Percentiles rank a stretch among this genome's conserved stretches.
Evolutionary conservation across 2,113 vertebrate genomes (phyloP).

Genomic region (Eolophus roseicapilla): DNA sequence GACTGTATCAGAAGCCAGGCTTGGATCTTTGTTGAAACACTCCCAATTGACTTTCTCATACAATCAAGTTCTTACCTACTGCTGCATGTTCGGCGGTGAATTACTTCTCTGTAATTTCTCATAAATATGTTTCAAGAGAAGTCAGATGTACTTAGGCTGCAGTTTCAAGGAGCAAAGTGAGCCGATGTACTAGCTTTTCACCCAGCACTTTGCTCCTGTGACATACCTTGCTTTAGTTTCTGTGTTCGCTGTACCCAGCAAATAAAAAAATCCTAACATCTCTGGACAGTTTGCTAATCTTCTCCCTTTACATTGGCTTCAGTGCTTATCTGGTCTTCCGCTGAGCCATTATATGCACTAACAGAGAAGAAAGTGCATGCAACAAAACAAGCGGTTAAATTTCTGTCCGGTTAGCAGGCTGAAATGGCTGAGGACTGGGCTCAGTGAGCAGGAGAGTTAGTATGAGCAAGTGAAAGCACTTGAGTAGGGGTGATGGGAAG

Average conservation of each 20-base stretch:
- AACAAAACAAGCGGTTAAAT: neutral
- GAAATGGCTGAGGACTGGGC: neutral
- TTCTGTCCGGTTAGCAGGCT: neutral
- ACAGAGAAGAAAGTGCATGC: neutral
- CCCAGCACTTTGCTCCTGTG: neutral
- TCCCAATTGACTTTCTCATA: neutral
- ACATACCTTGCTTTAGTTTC: neutral
- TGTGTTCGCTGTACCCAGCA: neutral
- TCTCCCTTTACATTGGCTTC: neutral
- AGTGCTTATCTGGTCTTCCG: neutral
- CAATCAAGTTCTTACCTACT: neutral
- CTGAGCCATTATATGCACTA: neutral
- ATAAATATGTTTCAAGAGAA: neutral
- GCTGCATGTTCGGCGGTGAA: neutral
- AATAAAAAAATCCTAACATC: neutral
- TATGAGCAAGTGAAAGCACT: neutral
- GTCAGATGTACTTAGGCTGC: neutral
- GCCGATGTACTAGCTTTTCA: neutral
- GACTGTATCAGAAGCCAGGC: neutral
- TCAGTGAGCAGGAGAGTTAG: neutral
- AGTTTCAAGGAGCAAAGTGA: neutral
- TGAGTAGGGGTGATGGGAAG: neutral
- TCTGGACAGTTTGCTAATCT: neutral
- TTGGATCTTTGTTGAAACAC: neutral
- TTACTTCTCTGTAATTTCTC: neutral